These are phyloP conservation scores for Climacteris rufus DNA, from an alignment of 2,113 vertebrate species.

Conservation along the genomic window DNA sequence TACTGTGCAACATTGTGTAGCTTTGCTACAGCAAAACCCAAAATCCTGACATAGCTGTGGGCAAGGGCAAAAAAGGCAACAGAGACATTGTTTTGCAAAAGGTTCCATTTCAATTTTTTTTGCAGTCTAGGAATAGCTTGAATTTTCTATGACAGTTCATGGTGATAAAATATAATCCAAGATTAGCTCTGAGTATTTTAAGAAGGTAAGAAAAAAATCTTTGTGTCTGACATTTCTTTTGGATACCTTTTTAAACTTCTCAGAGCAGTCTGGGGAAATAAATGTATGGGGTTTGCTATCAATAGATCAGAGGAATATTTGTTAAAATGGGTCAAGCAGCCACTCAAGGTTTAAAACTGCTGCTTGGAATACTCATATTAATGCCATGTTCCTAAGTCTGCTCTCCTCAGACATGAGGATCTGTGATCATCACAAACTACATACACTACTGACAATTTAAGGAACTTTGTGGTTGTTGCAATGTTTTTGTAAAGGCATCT, in stretches of 20 bases:
- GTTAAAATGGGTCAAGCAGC: background rate
- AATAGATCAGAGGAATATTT: background rate
- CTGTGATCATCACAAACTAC: background rate
- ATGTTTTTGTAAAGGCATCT: background rate
- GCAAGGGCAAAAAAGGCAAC: background rate
- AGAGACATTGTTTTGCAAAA: background rate
- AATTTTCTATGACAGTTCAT: background rate
- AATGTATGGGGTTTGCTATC: background rate
- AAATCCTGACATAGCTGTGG: background rate
- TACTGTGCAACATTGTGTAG: background rate
- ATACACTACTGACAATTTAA: background rate
- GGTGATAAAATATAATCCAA: conserved; percentile 10
- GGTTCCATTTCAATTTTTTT: background rate
- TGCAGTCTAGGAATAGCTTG: conserved; percentile 6
- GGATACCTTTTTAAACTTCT: background rate
- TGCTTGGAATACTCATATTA: background rate
- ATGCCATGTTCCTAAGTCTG: background rate
- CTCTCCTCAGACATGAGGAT: background rate
- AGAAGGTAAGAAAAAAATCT: background rate
- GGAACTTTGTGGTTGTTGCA: background rate
- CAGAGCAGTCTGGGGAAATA: background rate
- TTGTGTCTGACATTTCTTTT: background rate
- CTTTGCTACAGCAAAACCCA: background rate
- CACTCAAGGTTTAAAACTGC: background rate
- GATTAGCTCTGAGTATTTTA: conserved; percentile 26